Percentiles rank a stretch among this genome's conserved stretches.
Conservation (phyloP, 1,140 invertebrate species). For the Macrobrachium nipponense region DNA sequence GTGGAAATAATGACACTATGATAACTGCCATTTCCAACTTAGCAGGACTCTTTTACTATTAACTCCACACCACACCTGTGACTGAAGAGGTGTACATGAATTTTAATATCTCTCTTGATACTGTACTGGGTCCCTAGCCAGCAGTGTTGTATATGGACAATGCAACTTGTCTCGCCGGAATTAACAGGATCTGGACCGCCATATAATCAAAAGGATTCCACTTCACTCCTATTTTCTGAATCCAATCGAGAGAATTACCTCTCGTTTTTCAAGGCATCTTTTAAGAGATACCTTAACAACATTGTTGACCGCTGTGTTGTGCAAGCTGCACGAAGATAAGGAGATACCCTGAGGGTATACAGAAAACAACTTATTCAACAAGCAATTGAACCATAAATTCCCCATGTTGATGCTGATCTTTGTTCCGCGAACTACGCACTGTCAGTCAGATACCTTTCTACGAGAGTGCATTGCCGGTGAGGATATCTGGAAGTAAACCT, state of each 20-base stretch:
- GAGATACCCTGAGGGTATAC: conserved; percentile 5
- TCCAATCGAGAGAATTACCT: background rate
- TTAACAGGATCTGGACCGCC: background rate
- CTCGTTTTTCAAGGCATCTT: background rate
- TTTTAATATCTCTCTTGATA: conserved; percentile 4
- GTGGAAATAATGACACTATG: conserved; percentile 3
- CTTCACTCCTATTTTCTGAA: conserved; percentile 1
- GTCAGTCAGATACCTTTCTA: background rate
- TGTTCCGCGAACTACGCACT: background rate
- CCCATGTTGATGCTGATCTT: background rate
- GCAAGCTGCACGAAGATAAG: conserved; percentile 1
- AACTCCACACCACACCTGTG: background rate
- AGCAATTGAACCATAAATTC: background rate
- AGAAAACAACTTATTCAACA: background rate
- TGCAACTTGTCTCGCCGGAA: conserved; percentile 9
- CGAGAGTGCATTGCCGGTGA: background rate
- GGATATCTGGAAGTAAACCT: background rate
- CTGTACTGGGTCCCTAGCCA: background rate
- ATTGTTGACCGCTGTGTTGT: conserved; percentile 6
- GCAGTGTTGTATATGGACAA: background rate
- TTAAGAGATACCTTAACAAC: background rate
- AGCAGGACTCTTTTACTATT: background rate
- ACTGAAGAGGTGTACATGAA: conserved; percentile 2
- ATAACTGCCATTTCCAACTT: background rate
- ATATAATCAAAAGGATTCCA: conserved; percentile 1